A percentile compares a stretch with the other conserved stretches of the same genome.
Conservation (phyloP, 2,888 invertebrate species). For the Colletes collaris region DNA sequence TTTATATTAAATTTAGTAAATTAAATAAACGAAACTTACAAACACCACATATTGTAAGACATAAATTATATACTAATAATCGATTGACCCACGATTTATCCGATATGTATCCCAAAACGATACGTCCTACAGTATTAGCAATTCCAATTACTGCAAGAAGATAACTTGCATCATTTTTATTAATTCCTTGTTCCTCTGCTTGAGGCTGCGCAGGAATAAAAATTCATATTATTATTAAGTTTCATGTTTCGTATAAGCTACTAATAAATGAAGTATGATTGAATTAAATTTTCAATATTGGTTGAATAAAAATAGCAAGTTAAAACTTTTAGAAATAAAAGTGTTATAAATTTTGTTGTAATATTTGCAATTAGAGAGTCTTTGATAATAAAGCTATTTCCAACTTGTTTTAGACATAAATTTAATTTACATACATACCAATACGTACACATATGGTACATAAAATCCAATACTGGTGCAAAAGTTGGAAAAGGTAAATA, state of each 20-base stretch:
- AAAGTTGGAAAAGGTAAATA: constrained; percentile 97
- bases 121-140: constrained; percentile 95
- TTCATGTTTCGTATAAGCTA: too few relatives aligned
- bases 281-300: too few relatives aligned
- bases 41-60: constrained; percentile 94
- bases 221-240: background rate
- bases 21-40: constrained; percentile 85
- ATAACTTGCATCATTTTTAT: constrained; percentile 85
- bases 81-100: constrained; percentile 97
- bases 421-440: constrained; percentile 81
- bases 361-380: too few relatives aligned
- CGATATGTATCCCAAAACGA: constrained; percentile 93
- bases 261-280: too few relatives aligned
- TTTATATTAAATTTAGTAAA: background rate
- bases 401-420: background rate
- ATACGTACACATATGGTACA: constrained; percentile 95
- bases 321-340: too few relatives aligned
- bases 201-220: constrained; percentile 84
- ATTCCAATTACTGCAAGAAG: constrained; percentile 92
- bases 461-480: constrained; percentile 97
- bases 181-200: constrained; percentile 85
- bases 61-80: constrained; percentile 93
- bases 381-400: background rate
- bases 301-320: too few relatives aligned
- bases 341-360: too few relatives aligned